Percentiles rank a stretch among this genome's conserved stretches.
These are phyloP conservation scores for Myiotriccus ornatus DNA, from an alignment of 2,797 vertebrate genomes.

Conservation along the genomic window DNA sequence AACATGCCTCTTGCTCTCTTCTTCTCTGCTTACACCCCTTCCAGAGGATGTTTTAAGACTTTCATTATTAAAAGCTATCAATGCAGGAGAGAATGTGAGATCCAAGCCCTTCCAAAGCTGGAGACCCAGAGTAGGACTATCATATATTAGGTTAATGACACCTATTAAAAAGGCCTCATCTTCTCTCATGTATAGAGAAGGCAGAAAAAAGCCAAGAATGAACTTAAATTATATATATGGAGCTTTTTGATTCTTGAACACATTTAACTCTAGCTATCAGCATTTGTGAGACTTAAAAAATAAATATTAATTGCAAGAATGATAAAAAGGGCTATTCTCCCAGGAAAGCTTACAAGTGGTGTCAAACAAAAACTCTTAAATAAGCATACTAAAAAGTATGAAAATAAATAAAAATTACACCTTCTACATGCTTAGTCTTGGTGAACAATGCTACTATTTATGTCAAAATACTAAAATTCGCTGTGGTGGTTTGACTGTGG, in stretches of 20 bases:
- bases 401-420: background rate
- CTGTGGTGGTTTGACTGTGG: background rate
- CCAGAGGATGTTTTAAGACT: background rate
- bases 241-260: background rate
- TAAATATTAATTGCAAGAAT: background rate
- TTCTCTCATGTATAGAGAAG: background rate
- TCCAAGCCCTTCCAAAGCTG: background rate
- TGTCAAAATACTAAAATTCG: background rate
- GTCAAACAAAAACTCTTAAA: too few species aligned
- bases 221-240: background rate
- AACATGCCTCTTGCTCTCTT: background rate
- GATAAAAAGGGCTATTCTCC: background rate
- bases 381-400: background rate
- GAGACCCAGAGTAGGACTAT: background rate
- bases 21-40: background rate
- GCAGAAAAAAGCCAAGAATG: background rate
- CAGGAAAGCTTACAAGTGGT: background rate
- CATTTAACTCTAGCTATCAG: background rate
- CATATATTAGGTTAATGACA: background rate
- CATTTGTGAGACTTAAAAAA: background rate
- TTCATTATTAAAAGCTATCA: background rate
- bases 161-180: background rate
- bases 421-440: background rate
- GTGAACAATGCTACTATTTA: background rate
- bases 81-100: background rate